phyloP scores from a whole-genome alignment of 1,140 invertebrate genomes.

The Saccostrea glomerata region DNA sequence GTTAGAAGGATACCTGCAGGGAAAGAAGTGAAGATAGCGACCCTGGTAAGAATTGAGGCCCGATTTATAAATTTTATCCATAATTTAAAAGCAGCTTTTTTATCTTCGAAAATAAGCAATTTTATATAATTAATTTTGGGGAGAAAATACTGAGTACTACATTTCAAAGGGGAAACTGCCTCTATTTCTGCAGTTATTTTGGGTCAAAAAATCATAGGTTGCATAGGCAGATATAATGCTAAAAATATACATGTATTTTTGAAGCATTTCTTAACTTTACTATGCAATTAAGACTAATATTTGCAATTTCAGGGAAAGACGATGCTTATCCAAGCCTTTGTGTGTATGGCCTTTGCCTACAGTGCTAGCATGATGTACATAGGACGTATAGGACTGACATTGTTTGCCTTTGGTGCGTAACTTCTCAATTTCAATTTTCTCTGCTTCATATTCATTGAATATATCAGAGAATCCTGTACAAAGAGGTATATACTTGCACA shows the following conservation, averaged over 20 bases:
- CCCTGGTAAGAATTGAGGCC: slow-evolving; percentile 80
- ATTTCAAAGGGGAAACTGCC: no score
- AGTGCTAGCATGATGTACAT: slow-evolving; percentile 84
- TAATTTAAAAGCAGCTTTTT: no score
- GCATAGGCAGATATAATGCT: not conserved
- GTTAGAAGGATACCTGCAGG: slow-evolving; percentile 89
- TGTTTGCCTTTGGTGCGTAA: slow-evolving; percentile 91
- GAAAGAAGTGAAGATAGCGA: slow-evolving; percentile 87
- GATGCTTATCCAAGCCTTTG: slow-evolving; percentile 92
- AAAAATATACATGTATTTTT: not conserved
- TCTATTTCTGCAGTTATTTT: no score
- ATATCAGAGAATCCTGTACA: not conserved
- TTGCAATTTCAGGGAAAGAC: slow-evolving; percentile 85
- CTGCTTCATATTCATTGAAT: not conserved
- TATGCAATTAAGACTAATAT: not conserved
- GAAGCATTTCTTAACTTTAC: not conserved
- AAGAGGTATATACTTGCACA: not conserved
- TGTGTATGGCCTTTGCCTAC: slow-evolving; percentile 89
- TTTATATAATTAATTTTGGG: no score
- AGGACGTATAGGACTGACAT: slow-evolving; percentile 89
- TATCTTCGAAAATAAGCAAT: no score
- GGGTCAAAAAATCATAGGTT: no score
- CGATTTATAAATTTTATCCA: not conserved
- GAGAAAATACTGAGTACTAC: no score
- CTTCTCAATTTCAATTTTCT: not conserved